Evolutionary conservation across 2,113 vertebrate species (phyloP), one percentile per base, ranked within the genome.

Genomic region (Nothocercus nigrocapillus): DNA sequence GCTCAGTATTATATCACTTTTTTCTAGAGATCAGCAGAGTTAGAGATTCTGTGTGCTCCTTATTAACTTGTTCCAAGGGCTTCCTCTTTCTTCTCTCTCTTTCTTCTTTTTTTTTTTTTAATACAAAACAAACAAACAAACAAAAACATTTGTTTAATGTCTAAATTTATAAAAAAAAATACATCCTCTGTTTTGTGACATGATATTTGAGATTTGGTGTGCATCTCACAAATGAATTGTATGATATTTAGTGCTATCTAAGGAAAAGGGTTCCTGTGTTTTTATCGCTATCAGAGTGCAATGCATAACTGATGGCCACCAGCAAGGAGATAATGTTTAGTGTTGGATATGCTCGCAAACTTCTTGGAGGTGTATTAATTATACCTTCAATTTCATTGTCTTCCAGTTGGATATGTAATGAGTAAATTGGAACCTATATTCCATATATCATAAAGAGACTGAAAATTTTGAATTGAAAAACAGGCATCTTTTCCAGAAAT

Each of bases 1-100:
- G 1, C 4, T 87, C 22, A 69, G 4, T 76, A 11, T 44, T 51
- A 2, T 27, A 40, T 3, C 7, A 3, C 12, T 77, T 21, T 88
- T n/a, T 68, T 28, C 19, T 44, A 30, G 49, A 49, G 6, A 18
- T 36, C 27, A 36, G 14, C 18, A 14, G 30, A 69, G 2, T 9
- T 83, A 32, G 18, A 22, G 8, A 36, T 14, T 72, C 38, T 67
- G 5, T 11, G 6, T 54, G 5, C 9, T 62, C 25, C 58, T 79
- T 70, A 34, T 34, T 49, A 44, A 3, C 7, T 15, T 53, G 0
- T 56, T 58, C 44, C 0, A 1, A 44, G 11, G 4, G 13, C 62
- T 54, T 82, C 11, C 8, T 78, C 25, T 49, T 18, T 70, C 38
- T 76, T 49, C 27, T 70, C 38, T 76, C 34, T 51, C 85, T n/a